Evolutionary conservation across 92 coral and sea anemone species (phyloP).

Genomic region (Galaxea fascicularis): DNA sequence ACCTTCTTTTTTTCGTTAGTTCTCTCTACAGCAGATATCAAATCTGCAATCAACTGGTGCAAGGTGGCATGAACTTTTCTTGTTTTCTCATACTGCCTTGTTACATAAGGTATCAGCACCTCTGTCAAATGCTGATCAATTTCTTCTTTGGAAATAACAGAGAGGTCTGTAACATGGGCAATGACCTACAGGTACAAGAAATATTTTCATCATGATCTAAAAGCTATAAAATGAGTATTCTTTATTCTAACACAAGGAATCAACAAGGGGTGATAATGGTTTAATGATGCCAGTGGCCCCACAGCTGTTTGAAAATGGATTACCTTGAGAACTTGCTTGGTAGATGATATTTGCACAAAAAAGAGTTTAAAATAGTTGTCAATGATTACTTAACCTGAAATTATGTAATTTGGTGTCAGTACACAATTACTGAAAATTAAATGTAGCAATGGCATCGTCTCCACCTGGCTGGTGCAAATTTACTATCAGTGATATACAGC

Average conservation of each 20-base stretch:
- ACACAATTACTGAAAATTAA: too few relatives aligned
- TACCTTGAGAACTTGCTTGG: too few relatives aligned
- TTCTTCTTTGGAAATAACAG: neutral
- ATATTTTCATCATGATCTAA: neutral
- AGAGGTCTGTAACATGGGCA: neutral
- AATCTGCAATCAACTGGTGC: neutral
- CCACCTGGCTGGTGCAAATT: too few relatives aligned
- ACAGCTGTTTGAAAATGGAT: too few relatives aligned
- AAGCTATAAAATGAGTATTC: neutral
- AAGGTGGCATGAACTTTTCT: conserved; percentile 14
- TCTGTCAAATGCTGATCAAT: neutral
- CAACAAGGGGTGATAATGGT: too few relatives aligned
- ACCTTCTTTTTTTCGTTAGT: neutral
- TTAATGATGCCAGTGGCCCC: too few relatives aligned
- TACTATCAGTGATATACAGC: neutral
- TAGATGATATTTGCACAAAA: too few relatives aligned
- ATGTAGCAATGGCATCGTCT: too few relatives aligned
- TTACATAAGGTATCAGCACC: neutral
- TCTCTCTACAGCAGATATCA: conserved; percentile 22
- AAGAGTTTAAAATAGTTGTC: too few relatives aligned
- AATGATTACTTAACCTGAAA: too few relatives aligned
- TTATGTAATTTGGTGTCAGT: too few relatives aligned
- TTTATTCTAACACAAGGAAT: too few relatives aligned
- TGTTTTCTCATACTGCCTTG: neutral
- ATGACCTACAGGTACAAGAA: neutral